A percentile compares a stretch with the other conserved stretches of the same genome.
These are phyloP conservation scores for Myiagra hebetior DNA, from an alignment of 2,113 vertebrate genomes.

Conservation along the genomic window DNA sequence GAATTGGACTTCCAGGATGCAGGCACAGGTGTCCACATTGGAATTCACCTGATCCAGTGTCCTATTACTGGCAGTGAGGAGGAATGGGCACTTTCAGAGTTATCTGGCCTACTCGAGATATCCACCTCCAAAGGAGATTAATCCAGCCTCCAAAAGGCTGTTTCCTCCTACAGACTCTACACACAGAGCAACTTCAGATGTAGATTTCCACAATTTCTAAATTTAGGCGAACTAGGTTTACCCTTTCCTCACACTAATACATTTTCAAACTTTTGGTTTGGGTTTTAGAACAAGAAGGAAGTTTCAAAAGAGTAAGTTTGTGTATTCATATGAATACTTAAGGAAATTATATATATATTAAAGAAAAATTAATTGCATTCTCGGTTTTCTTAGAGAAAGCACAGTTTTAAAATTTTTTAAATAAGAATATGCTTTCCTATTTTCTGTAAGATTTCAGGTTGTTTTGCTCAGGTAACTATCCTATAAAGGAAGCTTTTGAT, in stretches of 20 bases:
- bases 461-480: background rate
- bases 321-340: background rate
- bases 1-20: background rate
- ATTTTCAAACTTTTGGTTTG: background rate
- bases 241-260: background rate
- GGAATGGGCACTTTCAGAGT: background rate
- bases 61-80: fast-evolving
- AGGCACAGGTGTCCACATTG: background rate
- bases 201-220: background rate
- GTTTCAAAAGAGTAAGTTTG: background rate
- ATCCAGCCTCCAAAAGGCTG: background rate
- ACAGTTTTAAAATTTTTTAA: background rate
- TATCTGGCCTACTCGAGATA: background rate
- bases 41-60: background rate
- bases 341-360: background rate
- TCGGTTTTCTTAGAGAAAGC: background rate
- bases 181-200: background rate
- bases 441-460: background rate
- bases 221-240: background rate
- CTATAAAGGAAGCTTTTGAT: background rate
- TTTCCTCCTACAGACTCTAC: background rate
- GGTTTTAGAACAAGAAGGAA: background rate
- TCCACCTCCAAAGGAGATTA: background rate
- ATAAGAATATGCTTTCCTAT: background rate
- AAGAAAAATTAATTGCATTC: background rate